Base-by-base conservation (phyloP, 2,113 vertebrate species). In the Poeciliopsis turrubarensis region DNA sequence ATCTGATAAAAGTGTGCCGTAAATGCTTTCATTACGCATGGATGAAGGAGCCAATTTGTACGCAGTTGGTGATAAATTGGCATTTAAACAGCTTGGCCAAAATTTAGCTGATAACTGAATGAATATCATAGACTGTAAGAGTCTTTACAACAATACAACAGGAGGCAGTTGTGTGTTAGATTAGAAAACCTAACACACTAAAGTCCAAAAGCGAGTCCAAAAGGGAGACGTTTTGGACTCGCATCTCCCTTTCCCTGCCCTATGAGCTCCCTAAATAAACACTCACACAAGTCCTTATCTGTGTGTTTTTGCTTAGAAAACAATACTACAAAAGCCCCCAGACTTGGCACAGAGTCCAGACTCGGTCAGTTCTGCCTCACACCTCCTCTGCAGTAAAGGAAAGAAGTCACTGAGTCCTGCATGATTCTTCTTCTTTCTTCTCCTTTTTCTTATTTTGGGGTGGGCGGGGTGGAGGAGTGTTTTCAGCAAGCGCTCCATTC, bases 401-500 rank as follows among this genome's bases (percentile, higher is more conserved):
- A 73, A 71, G 82, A 68, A 79, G 73, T 78, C 84, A 57, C 6
- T 7, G 86, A 77, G 86, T 82, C 73, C 84, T 68, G 85, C 77
- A 71, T 88, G 94, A 92, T 94, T 94, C 93, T 95, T 86, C 96
- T 95, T 57, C 22, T 19, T 47, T 47, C 17, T 5, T 17, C 44
- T 17, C 39, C 14, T 7, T 71, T 5, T 51, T 51, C 34, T 27
- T 72, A 26, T 41, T 13, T 22, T 17, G 34, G 29, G 13, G 62
- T 19, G 57, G 60, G 29, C 5, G 61, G 64, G 94, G 91, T 94
- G 93, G 94, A 93, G 92, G 93, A 95, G 93, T 94, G 96, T 96
- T 97, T 95, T 95, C 89, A 97, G 96, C 94, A 93, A 96, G 96
- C 94, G 93, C 94, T 96, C 96, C 96, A 95, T 93, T 96, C 94